Conservation (phyloP, 1,140 invertebrate species). For the Spodoptera frugiperda region DNA sequence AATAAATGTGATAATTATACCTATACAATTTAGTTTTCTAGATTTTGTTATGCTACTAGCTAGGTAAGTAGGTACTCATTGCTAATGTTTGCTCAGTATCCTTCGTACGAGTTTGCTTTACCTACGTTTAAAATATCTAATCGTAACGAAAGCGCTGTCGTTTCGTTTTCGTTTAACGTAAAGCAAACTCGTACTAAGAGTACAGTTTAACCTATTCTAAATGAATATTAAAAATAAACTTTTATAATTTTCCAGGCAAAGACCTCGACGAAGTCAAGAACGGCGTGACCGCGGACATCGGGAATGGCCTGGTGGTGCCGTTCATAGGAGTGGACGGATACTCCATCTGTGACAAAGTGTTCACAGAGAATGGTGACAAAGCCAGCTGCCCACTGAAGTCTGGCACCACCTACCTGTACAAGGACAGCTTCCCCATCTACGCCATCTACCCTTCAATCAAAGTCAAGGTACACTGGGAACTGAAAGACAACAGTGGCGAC, state of each 20-base stretch:
- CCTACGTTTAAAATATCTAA: too few relatives aligned
- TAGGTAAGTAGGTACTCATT: too few relatives aligned
- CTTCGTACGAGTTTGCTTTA: too few relatives aligned
- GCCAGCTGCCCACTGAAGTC: conserved; percentile 89
- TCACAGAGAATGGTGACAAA: conserved; percentile 83
- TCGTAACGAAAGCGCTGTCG: too few relatives aligned
- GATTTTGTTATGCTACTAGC: too few relatives aligned
- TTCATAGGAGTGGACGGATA: conserved; percentile 92
- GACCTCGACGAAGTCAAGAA: conserved; percentile 64
- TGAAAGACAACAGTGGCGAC: conserved; percentile 79
- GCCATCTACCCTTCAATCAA: conserved; percentile 89
- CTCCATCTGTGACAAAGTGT: conserved; percentile 89
- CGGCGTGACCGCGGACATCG: conserved; percentile 87
- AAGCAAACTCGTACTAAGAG: too few relatives aligned
- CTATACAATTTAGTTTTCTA: too few relatives aligned
- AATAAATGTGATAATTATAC: too few relatives aligned
- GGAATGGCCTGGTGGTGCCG: conserved; percentile 87
- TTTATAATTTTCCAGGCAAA: conserved; percentile 63
- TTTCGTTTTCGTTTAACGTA: too few relatives aligned
- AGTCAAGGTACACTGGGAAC: conserved; percentile 88
- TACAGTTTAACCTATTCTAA: too few relatives aligned
- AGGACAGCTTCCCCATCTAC: conserved; percentile 89
- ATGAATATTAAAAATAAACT: conserved; percentile 1
- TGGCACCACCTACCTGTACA: conserved; percentile 89
- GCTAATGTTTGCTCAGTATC: too few relatives aligned